Evolutionary conservation across 2,888 invertebrate genomes (phyloP).

Genomic region (Drosophila merina): DNA sequence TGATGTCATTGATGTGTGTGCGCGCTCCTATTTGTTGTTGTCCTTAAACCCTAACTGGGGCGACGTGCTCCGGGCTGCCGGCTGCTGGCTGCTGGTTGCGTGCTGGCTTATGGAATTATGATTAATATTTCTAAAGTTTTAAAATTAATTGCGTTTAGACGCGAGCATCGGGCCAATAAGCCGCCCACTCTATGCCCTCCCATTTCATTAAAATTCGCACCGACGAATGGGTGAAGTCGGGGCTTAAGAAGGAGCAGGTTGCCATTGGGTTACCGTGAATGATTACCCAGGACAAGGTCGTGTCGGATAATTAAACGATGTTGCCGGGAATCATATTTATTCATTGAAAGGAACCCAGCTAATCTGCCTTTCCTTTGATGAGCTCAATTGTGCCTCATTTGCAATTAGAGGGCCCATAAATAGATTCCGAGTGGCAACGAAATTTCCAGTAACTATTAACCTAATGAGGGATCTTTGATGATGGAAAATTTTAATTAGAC

Average conservation of each 20-base stretch:
- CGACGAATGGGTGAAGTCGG: conserved; percentile 15
- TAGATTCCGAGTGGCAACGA: conserved; percentile 11
- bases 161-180: conserved; percentile 25
- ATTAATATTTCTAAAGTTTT: conserved; percentile 70
- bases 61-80: conserved; percentile 30
- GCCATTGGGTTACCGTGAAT: conserved; percentile 25
- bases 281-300: conserved; percentile 23
- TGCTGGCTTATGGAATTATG: conserved; percentile 54
- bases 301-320: conserved; percentile 26
- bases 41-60: conserved; percentile 42
- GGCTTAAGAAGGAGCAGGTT: conserved; percentile 7
- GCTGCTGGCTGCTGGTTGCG: not conserved
- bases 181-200: conserved; percentile 4
- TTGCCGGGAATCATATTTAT: conserved; percentile 15
- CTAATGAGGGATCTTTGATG: not conserved
- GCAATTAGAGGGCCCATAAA: conserved; percentile 29
- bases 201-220: conserved; percentile 4
- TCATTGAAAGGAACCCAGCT: conserved; percentile 26
- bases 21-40: conserved; percentile 8
- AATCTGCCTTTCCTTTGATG: conserved; percentile 25
- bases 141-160: conserved; percentile 67
- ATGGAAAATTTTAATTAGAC: not conserved
- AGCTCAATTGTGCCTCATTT: conserved; percentile 8
- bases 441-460: not conserved
- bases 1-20: conserved; percentile 25